Conservation (phyloP, 2,888 invertebrate genomes). For the Dicyrtoma fusca region DNA sequence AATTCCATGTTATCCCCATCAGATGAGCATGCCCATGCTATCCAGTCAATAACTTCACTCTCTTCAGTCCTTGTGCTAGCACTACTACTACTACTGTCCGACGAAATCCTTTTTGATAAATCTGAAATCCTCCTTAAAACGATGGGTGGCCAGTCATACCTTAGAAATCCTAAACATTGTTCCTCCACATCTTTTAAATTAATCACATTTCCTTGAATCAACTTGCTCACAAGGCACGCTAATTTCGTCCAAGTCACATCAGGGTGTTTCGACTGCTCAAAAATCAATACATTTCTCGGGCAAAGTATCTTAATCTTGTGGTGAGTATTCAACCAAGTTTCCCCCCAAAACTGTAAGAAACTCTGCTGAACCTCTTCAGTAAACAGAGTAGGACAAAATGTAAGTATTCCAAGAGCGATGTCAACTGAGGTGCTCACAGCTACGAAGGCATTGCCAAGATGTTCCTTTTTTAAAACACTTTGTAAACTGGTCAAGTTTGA, state of each 20-base stretch:
- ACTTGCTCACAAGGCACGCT: constrained; percentile 31
- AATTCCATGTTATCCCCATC: constrained; percentile 36
- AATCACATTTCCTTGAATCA: constrained; percentile 43
- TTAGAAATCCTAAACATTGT: constrained; percentile 46
- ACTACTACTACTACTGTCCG: constrained; percentile 3
- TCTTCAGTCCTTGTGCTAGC: constrained; percentile 39
- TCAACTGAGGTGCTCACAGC: constrained; percentile 38
- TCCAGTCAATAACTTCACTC: constrained; percentile 52
- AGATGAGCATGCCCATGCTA: constrained; percentile 50
- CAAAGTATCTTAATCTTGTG: constrained; percentile 39
- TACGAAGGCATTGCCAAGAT: constrained; percentile 11
- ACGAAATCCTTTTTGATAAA: constrained; percentile 39
- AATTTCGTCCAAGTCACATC: constrained; percentile 43
- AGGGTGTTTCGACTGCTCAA: constrained; percentile 37
- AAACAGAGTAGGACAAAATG: constrained; percentile 44
- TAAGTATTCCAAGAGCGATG: constrained; percentile 42
- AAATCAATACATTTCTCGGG: constrained; percentile 48
- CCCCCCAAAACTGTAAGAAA: constrained; percentile 45
- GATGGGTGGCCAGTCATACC: constrained; percentile 45
- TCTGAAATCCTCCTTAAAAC: constrained; percentile 40
- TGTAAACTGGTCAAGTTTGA: neutral
- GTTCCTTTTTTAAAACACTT: constrained; percentile 3
- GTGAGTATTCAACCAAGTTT: constrained; percentile 37
- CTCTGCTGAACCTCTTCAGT: constrained; percentile 25
- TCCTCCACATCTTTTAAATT: constrained; percentile 41